A percentile compares a stretch with the other conserved stretches of the same genome.
Conservation (phyloP, 2,797 vertebrate genomes). For the Calcarius lapponicus region DNA sequence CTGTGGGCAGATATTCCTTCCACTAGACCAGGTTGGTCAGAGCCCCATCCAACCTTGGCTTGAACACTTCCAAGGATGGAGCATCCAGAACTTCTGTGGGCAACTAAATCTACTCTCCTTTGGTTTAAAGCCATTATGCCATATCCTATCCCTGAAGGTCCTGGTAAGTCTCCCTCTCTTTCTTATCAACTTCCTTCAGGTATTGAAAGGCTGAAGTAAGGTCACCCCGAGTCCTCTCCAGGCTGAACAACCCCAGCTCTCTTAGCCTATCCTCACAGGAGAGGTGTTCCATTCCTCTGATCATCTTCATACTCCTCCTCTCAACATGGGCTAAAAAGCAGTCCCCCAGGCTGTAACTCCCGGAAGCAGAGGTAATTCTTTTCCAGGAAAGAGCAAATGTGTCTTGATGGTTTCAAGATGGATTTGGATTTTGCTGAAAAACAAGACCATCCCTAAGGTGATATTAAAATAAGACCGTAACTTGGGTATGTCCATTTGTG, state of each 20-base stretch:
- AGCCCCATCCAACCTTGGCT: not conserved
- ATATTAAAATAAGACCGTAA: not conserved
- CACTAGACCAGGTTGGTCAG: not conserved
- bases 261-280: not conserved
- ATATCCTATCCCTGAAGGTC: not conserved
- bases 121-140: too few relatives aligned
- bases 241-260: not conserved
- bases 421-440: not conserved
- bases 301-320: not conserved
- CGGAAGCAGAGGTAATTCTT: not conserved
- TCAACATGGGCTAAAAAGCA: not conserved
- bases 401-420: not conserved
- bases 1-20: not conserved
- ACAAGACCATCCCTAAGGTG: not conserved
- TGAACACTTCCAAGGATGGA: not conserved
- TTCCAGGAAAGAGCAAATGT: not conserved
- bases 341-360: not conserved
- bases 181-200: not conserved
- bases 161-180: not conserved
- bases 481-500: not conserved
- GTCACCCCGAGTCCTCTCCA: rapidly evolving
- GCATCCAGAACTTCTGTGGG: not conserved
- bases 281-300: not conserved
- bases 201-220: not conserved
- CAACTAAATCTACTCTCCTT: not conserved